Evolutionary conservation across 2,797 vertebrate genomes (phyloP).

Genomic region (Florisuga fusca): DNA sequence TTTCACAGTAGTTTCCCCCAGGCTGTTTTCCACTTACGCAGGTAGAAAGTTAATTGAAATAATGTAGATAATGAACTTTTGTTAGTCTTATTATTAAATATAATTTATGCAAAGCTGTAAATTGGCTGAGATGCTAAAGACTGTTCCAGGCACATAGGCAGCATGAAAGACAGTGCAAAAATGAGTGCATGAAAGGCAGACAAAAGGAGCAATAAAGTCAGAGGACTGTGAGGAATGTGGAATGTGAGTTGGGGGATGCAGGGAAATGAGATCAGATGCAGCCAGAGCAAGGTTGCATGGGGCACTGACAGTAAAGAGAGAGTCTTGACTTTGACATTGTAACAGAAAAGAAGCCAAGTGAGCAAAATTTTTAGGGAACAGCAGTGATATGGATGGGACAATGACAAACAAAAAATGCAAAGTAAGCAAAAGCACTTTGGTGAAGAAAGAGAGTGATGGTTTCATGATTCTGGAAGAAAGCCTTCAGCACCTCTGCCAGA

Average conservation of each 20-base stretch:
- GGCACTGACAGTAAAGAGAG: neutral
- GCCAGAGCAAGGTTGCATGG: neutral
- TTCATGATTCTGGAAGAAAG: neutral
- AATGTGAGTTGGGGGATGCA: constrained; percentile 50
- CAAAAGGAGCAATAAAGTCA: constrained; percentile 74
- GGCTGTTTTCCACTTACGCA: constrained; percentile 48
- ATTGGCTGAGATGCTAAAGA: constrained; percentile 72
- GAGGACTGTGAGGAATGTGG: constrained; percentile 71
- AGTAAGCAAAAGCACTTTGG: neutral
- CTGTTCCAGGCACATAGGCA: constrained; percentile 71
- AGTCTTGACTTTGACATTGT: constrained; percentile 55
- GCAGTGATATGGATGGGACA: fast-evolving
- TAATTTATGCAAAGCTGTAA: constrained; percentile 75
- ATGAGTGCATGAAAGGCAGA: constrained; percentile 69
- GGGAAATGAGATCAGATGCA: constrained; percentile 57
- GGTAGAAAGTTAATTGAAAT: constrained; percentile 71
- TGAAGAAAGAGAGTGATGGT: neutral
- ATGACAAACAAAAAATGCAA: neutral
- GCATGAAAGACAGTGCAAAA: constrained; percentile 75
- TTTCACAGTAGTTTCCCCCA: constrained; percentile 48
- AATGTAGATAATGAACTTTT: constrained; percentile 73
- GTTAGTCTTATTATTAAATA: constrained; percentile 75
- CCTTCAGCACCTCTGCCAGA: neutral
- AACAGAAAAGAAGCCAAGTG: neutral
- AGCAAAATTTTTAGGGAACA: neutral